Evolutionary conservation across 1,140 invertebrate genomes (phyloP).

Genomic region (Sycophila sp.): DNA sequence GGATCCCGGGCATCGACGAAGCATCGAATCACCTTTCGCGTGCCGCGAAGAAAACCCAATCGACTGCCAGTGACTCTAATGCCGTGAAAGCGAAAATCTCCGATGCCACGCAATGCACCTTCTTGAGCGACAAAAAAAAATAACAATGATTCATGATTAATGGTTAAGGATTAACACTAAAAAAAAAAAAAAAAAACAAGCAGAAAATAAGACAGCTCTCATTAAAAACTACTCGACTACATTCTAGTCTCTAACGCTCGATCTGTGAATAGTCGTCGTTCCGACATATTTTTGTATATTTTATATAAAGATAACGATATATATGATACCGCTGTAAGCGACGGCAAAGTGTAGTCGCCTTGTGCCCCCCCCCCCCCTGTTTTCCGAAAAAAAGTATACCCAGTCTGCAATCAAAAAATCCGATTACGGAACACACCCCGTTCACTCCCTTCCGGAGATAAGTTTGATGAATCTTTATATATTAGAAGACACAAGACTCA

Average conservation of each 20-base stretch:
- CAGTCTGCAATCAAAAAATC: too few species aligned
- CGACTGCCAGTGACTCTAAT: not conserved
- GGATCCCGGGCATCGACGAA: not conserved
- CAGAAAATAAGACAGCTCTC: constrained; percentile 44
- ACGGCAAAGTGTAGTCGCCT: constrained; percentile 38
- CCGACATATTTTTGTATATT: constrained; percentile 67
- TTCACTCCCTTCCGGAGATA: not conserved
- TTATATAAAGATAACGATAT: constrained; percentile 62
- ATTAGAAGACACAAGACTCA: constrained; percentile 15
- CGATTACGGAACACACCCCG: constrained; percentile 13
- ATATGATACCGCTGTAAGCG: constrained; percentile 50
- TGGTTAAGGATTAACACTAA: constrained; percentile 26
- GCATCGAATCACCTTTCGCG: not conserved
- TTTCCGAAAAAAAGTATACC: too few species aligned
- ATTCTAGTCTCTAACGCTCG: constrained; percentile 52
- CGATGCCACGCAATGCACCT: not conserved
- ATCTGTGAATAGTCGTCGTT: constrained; percentile 65
- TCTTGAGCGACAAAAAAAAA: constrained; percentile 14
- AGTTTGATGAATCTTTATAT: constrained; percentile 22
- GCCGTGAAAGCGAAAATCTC: constrained; percentile 1
- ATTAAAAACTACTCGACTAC: constrained; percentile 40
- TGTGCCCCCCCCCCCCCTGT: constrained; percentile 4
- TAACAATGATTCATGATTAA: constrained; percentile 27
- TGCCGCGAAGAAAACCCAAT: not conserved
- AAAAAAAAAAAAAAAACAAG: constrained; percentile 41